phyloP scores from a whole-genome alignment of 1,140 invertebrate species.

The Grapholita molesta region DNA sequence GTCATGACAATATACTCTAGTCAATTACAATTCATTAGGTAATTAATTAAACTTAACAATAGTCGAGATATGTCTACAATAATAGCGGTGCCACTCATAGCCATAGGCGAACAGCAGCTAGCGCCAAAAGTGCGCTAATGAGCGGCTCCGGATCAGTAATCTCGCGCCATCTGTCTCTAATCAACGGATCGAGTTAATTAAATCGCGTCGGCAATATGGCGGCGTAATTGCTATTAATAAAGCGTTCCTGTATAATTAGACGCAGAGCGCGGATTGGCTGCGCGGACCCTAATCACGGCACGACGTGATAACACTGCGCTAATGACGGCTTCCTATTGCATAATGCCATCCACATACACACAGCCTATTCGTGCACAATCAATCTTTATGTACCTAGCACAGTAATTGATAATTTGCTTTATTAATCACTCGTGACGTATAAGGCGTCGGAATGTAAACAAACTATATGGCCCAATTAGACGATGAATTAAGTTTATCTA shows the following conservation, averaged over 20 bases:
- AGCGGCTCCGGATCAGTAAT: constrained; percentile 53
- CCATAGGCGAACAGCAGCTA: too few relatives aligned
- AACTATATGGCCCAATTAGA: neutral
- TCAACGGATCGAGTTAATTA: constrained; percentile 75
- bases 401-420: constrained; percentile 7
- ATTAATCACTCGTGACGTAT: neutral
- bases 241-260: constrained; percentile 75
- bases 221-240: constrained; percentile 76
- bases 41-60: too few relatives aligned
- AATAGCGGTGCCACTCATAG: too few relatives aligned
- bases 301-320: constrained; percentile 72
- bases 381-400: neutral
- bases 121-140: constrained; percentile 59
- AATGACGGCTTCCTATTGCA: constrained; percentile 56
- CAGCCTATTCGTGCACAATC: neutral
- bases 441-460: neutral
- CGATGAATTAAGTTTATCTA: neutral
- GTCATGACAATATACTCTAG: too few relatives aligned
- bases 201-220: constrained; percentile 73
- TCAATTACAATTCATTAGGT: too few relatives aligned
- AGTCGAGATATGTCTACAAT: too few relatives aligned
- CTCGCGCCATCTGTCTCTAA: constrained; percentile 72
- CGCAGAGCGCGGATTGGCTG: constrained; percentile 61
- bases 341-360: constrained; percentile 29
- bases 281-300: constrained; percentile 66